These are phyloP conservation scores for Troilus luridus DNA, from an alignment of 2,888 invertebrate species.

Conservation along the genomic window DNA sequence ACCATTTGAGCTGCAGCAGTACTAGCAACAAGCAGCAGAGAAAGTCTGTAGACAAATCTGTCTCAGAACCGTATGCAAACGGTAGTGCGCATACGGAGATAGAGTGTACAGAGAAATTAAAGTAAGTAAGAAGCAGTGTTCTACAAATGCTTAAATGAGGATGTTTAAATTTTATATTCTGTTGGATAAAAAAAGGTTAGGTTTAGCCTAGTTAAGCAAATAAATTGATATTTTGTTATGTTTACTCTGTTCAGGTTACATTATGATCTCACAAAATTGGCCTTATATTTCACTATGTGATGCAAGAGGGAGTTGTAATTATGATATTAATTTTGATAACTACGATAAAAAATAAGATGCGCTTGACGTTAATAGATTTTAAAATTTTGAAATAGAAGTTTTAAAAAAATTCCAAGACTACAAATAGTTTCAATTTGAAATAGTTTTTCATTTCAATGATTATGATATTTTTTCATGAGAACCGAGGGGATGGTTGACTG, in stretches of 20 bases:
- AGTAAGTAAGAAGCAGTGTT: constrained; percentile 67
- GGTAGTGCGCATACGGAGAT: constrained; percentile 70
- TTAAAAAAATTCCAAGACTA: not conserved
- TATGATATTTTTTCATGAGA: not conserved
- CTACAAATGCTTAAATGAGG: not conserved
- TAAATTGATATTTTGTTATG: not conserved
- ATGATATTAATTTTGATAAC: not conserved
- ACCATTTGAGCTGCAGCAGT: constrained; percentile 59
- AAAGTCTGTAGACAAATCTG: constrained; percentile 72
- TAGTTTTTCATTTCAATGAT: not conserved
- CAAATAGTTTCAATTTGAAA: not conserved
- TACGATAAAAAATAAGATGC: not conserved
- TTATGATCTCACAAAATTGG: not conserved
- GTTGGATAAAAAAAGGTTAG: not conserved
- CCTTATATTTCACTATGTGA: not conserved
- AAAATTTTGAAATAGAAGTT: not conserved
- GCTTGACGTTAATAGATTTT: not conserved
- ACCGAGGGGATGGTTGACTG: too few species aligned
- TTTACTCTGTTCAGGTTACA: not conserved
- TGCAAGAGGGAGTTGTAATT: not conserved
- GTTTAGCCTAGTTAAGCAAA: not conserved
- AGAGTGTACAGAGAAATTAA: constrained; percentile 71
- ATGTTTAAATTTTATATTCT: too few species aligned
- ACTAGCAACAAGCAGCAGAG: constrained; percentile 68
- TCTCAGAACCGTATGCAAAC: constrained; percentile 70